phyloP scores from a whole-genome alignment of 2,113 vertebrate species.

The Lutjanus erythropterus region DNA sequence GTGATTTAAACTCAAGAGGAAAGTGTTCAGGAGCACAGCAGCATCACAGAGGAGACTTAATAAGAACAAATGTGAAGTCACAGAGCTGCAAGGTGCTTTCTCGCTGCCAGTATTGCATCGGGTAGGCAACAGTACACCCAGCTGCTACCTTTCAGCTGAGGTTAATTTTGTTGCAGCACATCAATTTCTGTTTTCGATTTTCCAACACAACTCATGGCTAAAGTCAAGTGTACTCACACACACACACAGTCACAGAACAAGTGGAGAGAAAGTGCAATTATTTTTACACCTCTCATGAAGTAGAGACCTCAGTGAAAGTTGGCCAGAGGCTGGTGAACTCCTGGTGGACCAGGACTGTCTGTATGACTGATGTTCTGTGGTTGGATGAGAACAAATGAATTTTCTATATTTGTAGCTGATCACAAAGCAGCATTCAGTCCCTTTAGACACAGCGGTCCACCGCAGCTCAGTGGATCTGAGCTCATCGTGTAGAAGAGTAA shows the following conservation, averaged over 20 bases:
- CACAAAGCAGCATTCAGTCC: slow-evolving; percentile 33
- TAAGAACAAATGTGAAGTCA: slow-evolving; percentile 4
- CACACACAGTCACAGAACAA: slow-evolving; percentile 19
- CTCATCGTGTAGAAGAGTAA: neutral
- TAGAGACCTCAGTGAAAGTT: slow-evolving; percentile 55
- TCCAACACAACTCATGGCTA: slow-evolving; percentile 6
- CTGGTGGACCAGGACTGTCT: slow-evolving; percentile 58
- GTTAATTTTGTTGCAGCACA: slow-evolving; percentile 33
- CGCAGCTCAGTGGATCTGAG: slow-evolving; percentile 21
- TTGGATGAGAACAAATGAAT: slow-evolving; percentile 64
- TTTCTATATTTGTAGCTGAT: slow-evolving; percentile 65
- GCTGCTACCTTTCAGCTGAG: slow-evolving; percentile 21
- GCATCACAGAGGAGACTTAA: neutral
- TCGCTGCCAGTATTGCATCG: neutral
- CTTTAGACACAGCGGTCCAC: neutral
- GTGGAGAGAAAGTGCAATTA: slow-evolving; percentile 42
- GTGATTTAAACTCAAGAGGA: neutral
- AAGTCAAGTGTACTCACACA: slow-evolving; percentile 3
- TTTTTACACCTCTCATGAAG: slow-evolving; percentile 42
- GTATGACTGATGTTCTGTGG: slow-evolving; percentile 65
- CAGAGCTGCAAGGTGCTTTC: neutral
- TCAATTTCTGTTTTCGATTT: slow-evolving; percentile 48
- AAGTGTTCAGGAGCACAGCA: neutral
- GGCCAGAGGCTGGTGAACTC: slow-evolving; percentile 56
- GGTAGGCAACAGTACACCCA: neutral